A percentile compares a stretch with the other conserved stretches of the same genome.
Evolutionary conservation across 2,113 vertebrate species (phyloP).

Genomic region (Nannobrachium achirus): DNA sequence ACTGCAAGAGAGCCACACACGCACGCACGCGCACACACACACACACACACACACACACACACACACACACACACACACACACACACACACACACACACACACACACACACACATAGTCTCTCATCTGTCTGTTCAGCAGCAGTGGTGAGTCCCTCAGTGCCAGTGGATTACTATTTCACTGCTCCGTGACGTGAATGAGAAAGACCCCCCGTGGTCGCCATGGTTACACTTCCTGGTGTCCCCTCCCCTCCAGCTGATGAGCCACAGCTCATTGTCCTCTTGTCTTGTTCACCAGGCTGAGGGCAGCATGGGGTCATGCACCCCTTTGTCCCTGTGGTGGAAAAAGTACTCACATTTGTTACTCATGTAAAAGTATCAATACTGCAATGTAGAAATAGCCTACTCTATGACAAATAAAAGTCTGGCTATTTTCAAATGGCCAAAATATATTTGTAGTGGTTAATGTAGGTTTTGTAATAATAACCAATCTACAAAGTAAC

Average conservation of each 20-base stretch:
- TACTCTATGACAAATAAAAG: too few species aligned
- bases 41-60: not conserved
- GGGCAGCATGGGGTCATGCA: too few species aligned
- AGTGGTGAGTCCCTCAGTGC: not conserved
- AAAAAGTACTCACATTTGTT: too few species aligned
- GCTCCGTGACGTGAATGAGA: not conserved
- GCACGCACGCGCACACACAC: not conserved
- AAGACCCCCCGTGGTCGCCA: not conserved
- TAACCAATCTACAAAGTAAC: too few species aligned
- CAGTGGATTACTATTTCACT: not conserved
- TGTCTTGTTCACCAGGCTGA: too few species aligned
- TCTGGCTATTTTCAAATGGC: too few species aligned
- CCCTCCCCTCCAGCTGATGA: not conserved
- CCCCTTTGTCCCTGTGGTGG: too few species aligned
- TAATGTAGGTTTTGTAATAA: too few species aligned
- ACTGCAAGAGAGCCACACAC: not conserved
- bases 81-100: constrained; percentile 6
- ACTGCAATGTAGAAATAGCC: too few species aligned
- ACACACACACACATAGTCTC: not conserved
- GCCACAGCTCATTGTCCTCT: not conserved
- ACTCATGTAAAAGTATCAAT: too few species aligned
- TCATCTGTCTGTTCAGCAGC: not conserved
- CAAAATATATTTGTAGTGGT: too few species aligned
- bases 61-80: constrained; percentile 12
- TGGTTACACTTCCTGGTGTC: not conserved